phyloP scores from a whole-genome alignment of 2,888 invertebrate species.

The Alcis repandata region DNA sequence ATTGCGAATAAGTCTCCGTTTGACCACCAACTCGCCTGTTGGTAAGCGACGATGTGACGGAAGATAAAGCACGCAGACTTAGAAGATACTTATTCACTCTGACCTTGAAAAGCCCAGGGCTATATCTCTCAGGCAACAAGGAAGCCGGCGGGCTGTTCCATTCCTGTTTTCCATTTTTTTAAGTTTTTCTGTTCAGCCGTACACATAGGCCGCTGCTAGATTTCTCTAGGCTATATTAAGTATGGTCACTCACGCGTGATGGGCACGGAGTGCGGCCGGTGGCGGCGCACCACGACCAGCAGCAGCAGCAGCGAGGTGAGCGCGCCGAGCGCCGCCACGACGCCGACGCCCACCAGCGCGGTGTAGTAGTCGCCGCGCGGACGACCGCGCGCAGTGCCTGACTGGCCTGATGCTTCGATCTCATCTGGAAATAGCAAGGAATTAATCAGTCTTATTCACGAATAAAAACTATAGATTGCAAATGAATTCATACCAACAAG shows the following conservation, averaged over 20 bases:
- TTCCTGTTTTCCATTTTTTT: too few species aligned
- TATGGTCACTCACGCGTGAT: slow-evolving; percentile 71
- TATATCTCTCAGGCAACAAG: too few species aligned
- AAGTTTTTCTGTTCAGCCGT: too few species aligned
- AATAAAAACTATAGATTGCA: background rate
- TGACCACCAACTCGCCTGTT: too few species aligned
- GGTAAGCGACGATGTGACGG: too few species aligned
- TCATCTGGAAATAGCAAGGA: slow-evolving; percentile 62
- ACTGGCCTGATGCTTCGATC: slow-evolving; percentile 81
- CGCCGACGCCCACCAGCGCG: slow-evolving; percentile 94
- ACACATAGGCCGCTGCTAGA: too few species aligned
- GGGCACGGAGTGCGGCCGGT: slow-evolving; percentile 81
- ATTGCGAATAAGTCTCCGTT: too few species aligned
- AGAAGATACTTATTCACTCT: too few species aligned
- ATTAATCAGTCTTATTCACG: background rate
- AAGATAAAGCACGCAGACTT: too few species aligned
- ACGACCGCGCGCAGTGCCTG: slow-evolving; percentile 66
- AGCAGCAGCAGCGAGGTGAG: slow-evolving; percentile 93
- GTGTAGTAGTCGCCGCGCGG: slow-evolving; percentile 93
- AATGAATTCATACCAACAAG: too few species aligned
- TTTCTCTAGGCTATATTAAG: background rate
- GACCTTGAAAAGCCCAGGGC: too few species aligned
- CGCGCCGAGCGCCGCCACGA: slow-evolving; percentile 94
- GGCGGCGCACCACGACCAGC: slow-evolving; percentile 92
- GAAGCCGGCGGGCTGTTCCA: too few species aligned